Percentiles rank a stretch among this genome's conserved stretches.
Evolutionary conservation across 2,113 vertebrate genomes (phyloP).

Genomic region (Microcebus ravelobensis): DNA sequence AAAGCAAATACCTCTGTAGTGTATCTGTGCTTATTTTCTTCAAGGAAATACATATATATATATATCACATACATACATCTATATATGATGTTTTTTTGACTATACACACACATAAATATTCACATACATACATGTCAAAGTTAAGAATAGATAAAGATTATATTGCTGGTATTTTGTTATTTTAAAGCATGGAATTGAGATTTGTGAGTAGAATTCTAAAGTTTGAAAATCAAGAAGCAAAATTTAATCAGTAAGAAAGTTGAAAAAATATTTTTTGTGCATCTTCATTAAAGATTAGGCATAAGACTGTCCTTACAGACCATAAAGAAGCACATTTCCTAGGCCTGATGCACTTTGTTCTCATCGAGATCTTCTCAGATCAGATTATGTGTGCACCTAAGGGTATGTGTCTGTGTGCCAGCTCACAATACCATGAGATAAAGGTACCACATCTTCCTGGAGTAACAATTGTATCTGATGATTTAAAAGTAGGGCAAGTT

Average conservation of each 20-base stretch:
- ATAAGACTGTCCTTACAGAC: neutral
- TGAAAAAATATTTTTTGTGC: slow-evolving; percentile 50
- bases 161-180: neutral
- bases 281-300: slow-evolving; percentile 53
- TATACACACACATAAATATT: neutral
- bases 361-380: slow-evolving; percentile 52
- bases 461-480: slow-evolving; percentile 51
- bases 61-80: neutral
- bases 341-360: neutral
- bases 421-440: neutral
- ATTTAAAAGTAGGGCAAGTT: slow-evolving; percentile 21
- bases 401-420: neutral
- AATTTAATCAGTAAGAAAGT: slow-evolving; percentile 52
- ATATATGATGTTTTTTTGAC: neutral
- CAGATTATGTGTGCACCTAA: slow-evolving; percentile 28
- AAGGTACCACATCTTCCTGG: neutral
- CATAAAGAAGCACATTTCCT: slow-evolving; percentile 14
- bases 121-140: neutral
- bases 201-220: slow-evolving; percentile 1
- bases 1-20: neutral
- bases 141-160: slow-evolving; percentile 6
- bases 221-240: slow-evolving; percentile 30
- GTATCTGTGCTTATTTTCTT: neutral
- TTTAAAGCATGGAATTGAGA: slow-evolving; percentile 21
- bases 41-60: neutral